Evolutionary conservation across 2,888 invertebrate species (phyloP), one percentile per base, ranked within the genome.

Genomic region (Chironomus tentans): DNA sequence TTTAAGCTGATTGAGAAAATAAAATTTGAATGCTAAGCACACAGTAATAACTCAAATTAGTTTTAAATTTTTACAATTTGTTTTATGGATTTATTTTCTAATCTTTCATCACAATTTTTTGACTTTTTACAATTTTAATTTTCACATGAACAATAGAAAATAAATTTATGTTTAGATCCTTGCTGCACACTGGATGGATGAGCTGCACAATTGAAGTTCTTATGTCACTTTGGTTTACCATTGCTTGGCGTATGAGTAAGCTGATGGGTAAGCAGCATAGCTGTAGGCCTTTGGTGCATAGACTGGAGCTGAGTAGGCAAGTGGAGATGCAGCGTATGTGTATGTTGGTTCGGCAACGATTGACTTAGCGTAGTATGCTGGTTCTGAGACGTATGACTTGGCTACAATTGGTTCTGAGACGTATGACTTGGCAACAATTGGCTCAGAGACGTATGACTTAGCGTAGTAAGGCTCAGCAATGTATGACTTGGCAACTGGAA

Each of bases 61-160:
- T 38, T 38, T 38, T 10, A 38, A 38, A 38, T 10, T 38, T 38
- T 38, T 38, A 38, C 38, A 38, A 38, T 38, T 38, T 38, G 38
- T 38, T 10, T 10, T 7, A 38, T 28, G 2, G 2, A 48, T 71
- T 15, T 71, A 71, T 71, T 71, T 71, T 71, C 71, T 71, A 71
- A 71, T 71, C 56, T 71, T 71, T 71, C 71, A 71, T 24, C 38
- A 38, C 38, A 38, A 38, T 38, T 38, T 10, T 38, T 38, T 38
- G 38, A 38, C 22, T 22, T 65, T 38, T 38, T 38, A 38, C 10
- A 38, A 38, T 38, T 38, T 38, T 2, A 38, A 10, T 38, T 38
- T 38, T 38, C 38, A 38, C 2, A 38, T 38, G 38, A 38, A 38
- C 38, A 38, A 38, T 38, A 38, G 38, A 38, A 38, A 38, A 38